A percentile compares a stretch with the other conserved stretches of the same genome.
phyloP scores from a whole-genome alignment of 2,888 invertebrate species.

The Marronus borbonicus region DNA sequence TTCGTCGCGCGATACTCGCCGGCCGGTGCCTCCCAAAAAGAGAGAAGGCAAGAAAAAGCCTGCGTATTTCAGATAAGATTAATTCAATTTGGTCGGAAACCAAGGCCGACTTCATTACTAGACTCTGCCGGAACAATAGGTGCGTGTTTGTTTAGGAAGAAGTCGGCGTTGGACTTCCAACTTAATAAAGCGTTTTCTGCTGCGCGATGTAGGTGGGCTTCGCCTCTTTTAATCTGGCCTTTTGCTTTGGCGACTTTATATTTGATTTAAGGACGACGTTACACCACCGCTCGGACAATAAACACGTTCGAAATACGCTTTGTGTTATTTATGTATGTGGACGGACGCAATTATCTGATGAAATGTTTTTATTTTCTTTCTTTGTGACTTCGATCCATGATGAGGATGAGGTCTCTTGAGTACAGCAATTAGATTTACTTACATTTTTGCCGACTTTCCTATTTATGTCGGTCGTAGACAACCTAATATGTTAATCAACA shows the following conservation, averaged over 20 bases:
- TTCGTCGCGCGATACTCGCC: constrained; percentile 11
- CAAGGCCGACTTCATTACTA: constrained; percentile 35
- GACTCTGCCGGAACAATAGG: constrained; percentile 36
- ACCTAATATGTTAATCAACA: too few species aligned
- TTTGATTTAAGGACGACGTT: constrained; percentile 8
- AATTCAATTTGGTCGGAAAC: constrained; percentile 37
- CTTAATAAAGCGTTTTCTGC: constrained; percentile 36
- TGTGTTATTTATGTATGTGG: constrained; percentile 24
- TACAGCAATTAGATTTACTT: too few species aligned
- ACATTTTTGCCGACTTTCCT: too few species aligned
- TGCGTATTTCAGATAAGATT: constrained; percentile 41
- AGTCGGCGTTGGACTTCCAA: constrained; percentile 28
- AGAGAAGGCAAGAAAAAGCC: constrained; percentile 26
- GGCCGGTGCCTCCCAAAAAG: neutral
- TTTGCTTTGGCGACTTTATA: constrained; percentile 30
- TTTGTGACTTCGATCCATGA: neutral
- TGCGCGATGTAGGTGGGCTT: neutral
- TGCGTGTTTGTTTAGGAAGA: constrained; percentile 40
- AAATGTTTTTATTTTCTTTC: constrained; percentile 4
- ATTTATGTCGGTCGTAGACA: too few species aligned
- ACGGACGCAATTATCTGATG: constrained; percentile 15
- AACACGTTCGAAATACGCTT: neutral
- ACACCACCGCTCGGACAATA: neutral
- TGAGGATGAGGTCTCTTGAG: neutral
- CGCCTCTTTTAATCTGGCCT: constrained; percentile 33